These are phyloP conservation scores for Dendropsophus ebraccatus DNA, from an alignment of 2,113 vertebrate genomes.

Conservation along the genomic window DNA sequence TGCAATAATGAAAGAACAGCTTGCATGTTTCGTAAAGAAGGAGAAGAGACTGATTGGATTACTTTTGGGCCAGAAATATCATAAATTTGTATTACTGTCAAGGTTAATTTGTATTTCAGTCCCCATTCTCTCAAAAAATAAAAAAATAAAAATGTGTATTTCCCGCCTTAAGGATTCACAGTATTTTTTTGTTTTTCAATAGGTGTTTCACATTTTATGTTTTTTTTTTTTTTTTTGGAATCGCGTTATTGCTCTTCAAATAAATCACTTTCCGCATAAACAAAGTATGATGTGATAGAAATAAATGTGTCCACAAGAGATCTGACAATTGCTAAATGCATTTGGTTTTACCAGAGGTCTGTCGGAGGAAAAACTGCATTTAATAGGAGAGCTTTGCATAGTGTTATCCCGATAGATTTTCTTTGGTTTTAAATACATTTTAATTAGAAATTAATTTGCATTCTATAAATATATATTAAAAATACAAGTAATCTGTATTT, in stretches of 20 bases:
- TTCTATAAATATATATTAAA: too few relatives aligned
- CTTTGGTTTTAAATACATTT: too few relatives aligned
- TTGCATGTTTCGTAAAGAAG: slow-evolving; percentile 47
- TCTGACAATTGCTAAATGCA: neutral
- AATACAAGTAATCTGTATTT: too few relatives aligned
- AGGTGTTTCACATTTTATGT: neutral
- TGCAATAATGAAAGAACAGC: slow-evolving; percentile 49
- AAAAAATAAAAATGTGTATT: slow-evolving; percentile 42
- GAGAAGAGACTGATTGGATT: slow-evolving; percentile 50
- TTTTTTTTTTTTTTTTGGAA: neutral
- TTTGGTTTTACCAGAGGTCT: neutral
- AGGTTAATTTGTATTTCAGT: slow-evolving; percentile 28
- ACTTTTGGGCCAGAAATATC: slow-evolving; percentile 50
- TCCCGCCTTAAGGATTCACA: slow-evolving; percentile 17
- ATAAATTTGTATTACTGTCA: slow-evolving; percentile 54
- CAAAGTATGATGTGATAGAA: neutral
- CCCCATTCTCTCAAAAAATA: slow-evolving; percentile 19
- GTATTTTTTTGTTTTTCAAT: neutral
- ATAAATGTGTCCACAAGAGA: neutral
- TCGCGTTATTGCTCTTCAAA: neutral
- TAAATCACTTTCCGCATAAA: neutral
- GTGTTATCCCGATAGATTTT: too few relatives aligned
- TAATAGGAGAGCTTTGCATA: neutral
- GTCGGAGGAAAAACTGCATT: too few relatives aligned
- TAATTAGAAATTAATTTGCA: too few relatives aligned